phyloP scores from a whole-genome alignment of 1,140 invertebrate species.

The Brachionus plicatilis region DNA sequence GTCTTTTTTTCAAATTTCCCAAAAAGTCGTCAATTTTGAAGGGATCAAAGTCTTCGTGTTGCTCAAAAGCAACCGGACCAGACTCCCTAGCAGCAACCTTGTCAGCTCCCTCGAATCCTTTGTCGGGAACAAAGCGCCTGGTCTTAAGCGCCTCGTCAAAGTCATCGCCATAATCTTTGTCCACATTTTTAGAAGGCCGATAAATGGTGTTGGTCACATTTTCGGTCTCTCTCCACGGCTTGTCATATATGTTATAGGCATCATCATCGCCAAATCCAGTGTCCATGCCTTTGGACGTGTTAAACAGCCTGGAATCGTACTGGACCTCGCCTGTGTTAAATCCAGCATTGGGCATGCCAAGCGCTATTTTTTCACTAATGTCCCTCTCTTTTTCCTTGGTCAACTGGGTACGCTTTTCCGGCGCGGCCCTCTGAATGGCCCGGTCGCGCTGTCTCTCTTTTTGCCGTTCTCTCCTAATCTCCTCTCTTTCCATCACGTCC shows the following conservation, averaged over 20 bases:
- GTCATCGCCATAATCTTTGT: conserved; percentile 34
- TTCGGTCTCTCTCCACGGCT: conserved; percentile 65
- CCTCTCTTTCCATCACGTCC: conserved; percentile 79
- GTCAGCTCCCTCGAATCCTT: conserved; percentile 30
- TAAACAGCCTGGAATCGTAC: conserved; percentile 93
- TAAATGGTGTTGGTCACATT: conserved; percentile 83
- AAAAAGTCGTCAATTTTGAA: conserved; percentile 22
- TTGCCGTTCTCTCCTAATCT: conserved; percentile 78
- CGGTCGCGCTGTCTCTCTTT: conserved; percentile 83
- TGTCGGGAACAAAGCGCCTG: conserved; percentile 15
- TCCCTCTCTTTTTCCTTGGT: conserved; percentile 68
- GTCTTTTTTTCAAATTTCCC: conserved; percentile 20
- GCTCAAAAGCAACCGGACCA: conserved; percentile 38
- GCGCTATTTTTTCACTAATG: conserved; percentile 95
- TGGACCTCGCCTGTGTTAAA: conserved; percentile 74
- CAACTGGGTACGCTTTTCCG: conserved; percentile 69
- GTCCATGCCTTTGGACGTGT: conserved; percentile 68
- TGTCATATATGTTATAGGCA: conserved; percentile 94
- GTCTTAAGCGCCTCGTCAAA: conserved; percentile 4
- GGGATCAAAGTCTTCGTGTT: conserved; percentile 39
- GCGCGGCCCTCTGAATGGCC: conserved; percentile 84
- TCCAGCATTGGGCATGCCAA: conserved; percentile 72
- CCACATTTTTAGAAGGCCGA: conserved; percentile 66
- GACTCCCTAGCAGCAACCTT: not conserved
- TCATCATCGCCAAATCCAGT: conserved; percentile 96